These are phyloP conservation scores for Germaria angustata DNA, from an alignment of 2,888 invertebrate genomes.

Conservation along the genomic window DNA sequence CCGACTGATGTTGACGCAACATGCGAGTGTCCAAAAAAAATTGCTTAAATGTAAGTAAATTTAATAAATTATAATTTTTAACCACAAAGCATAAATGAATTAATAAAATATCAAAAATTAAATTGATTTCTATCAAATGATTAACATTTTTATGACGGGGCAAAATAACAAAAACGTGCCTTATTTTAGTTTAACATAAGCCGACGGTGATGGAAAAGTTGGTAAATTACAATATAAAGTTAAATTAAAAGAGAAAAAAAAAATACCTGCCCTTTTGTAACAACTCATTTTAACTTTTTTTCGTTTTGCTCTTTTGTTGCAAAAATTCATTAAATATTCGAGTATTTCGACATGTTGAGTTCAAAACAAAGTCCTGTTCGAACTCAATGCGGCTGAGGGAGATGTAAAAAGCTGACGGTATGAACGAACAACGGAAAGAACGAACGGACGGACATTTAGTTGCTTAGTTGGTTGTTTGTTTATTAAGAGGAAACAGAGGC, in stretches of 20 bases:
- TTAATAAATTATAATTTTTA: too few species aligned
- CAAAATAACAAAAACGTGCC: background rate
- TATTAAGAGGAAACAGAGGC: background rate
- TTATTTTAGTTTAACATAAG: background rate
- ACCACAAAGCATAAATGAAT: too few species aligned
- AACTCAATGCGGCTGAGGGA: background rate
- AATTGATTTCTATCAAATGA: background rate
- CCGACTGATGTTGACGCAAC: too few species aligned
- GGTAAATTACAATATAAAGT: too few species aligned
- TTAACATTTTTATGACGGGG: constrained; percentile 9
- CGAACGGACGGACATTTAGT: background rate
- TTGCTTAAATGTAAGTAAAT: too few species aligned
- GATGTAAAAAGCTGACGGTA: background rate
- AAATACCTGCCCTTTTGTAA: too few species aligned
- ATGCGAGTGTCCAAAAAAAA: too few species aligned
- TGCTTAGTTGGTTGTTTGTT: background rate
- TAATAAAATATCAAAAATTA: background rate
- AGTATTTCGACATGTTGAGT: constrained; percentile 14
- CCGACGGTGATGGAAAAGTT: background rate
- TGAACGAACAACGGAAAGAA: too few species aligned
- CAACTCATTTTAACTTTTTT: too few species aligned
- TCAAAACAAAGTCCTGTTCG: constrained; percentile 17
- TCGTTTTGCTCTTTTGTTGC: background rate
- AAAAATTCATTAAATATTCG: constrained; percentile 42
- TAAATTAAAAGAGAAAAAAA: too few species aligned